phyloP scores from a whole-genome alignment of 2,888 invertebrate genomes.

The Allacma fusca region DNA sequence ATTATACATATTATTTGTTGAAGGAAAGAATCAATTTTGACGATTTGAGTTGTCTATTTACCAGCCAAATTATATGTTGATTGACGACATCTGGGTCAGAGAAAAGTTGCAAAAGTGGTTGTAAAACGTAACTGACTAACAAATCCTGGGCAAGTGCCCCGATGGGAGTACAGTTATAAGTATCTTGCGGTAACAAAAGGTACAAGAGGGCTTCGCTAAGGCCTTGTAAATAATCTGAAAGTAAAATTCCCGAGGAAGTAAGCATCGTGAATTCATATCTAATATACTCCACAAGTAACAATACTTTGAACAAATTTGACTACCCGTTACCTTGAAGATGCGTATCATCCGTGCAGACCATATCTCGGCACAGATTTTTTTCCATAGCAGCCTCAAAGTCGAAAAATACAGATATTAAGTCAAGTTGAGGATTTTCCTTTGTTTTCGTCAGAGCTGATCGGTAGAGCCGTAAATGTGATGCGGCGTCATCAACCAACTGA shows the following conservation, averaged over 20 bases:
- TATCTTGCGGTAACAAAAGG: conserved; percentile 81
- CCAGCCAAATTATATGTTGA: conserved; percentile 86
- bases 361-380: conserved; percentile 80
- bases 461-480: conserved; percentile 85
- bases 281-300: too few species aligned
- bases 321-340: conserved; percentile 66
- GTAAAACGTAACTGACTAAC: conserved; percentile 76
- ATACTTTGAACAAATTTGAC: conserved; percentile 7
- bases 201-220: conserved; percentile 82
- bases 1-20: neutral
- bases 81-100: conserved; percentile 93
- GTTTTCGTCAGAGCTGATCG: conserved; percentile 75
- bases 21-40: neutral
- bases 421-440: conserved; percentile 61
- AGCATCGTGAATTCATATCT: too few species aligned
- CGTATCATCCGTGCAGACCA: conserved; percentile 75
- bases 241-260: too few species aligned
- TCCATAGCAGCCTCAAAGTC: conserved; percentile 89
- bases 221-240: conserved; percentile 79
- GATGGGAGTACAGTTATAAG: conserved; percentile 83
- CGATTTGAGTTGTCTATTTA: conserved; percentile 69
- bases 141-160: conserved; percentile 80
- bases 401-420: conserved; percentile 82
- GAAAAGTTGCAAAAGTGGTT: conserved; percentile 75
- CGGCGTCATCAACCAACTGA: conserved; percentile 86